Evolutionary conservation across 1,140 invertebrate species (phyloP), one percentile per base, ranked within the genome.

Genomic region (Caerostris darwini): DNA sequence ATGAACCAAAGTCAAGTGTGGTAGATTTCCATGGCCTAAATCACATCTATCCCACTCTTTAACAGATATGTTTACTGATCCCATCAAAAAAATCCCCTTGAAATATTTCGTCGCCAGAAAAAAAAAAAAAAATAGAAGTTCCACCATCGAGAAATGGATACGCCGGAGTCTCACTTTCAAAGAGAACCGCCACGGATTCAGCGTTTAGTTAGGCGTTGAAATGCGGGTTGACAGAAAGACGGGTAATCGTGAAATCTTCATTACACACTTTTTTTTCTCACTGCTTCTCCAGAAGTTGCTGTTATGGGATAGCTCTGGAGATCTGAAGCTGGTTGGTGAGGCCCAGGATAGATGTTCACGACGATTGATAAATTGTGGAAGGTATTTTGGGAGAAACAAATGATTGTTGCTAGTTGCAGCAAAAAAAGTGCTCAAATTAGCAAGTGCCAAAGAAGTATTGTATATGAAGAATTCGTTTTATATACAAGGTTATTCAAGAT

Each of bases 101-200:
- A 89, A 89, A 71, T 89, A 61, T 89, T 54, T 89, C 64, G 87
- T 69, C 87, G 64, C 50, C 34, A 89, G 69, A 89, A 89, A 34
- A 34, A 34, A 34, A 34, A 34, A 34, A 34, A 34, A 34, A 34
- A 34, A 34, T 1, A 34, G 54, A 54, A 50, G n/a, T n/a, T 12
- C 14, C 87, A 19, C 12, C n/a, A 64, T 87, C 85, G 12, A 57
- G 85, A 54, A 89, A 89, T 69, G 61, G 54, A 89, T 89, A 34
- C 61, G 50, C 53, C 14, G 59, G 14, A 53, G 58, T 61, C n/a
- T 89, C 87, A 56, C 61, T 89, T 89, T 56, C 87, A 89, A 89
- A 89, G 87, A 19, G 57, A 69, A 34, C 82, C 82, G 61, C 87
- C 64, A 77, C 34, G 8, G 64, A 54, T 58, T 87, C 85, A 57